Base-by-base conservation (phyloP, 2,113 vertebrate genomes). In the Heterochromis multidens region DNA sequence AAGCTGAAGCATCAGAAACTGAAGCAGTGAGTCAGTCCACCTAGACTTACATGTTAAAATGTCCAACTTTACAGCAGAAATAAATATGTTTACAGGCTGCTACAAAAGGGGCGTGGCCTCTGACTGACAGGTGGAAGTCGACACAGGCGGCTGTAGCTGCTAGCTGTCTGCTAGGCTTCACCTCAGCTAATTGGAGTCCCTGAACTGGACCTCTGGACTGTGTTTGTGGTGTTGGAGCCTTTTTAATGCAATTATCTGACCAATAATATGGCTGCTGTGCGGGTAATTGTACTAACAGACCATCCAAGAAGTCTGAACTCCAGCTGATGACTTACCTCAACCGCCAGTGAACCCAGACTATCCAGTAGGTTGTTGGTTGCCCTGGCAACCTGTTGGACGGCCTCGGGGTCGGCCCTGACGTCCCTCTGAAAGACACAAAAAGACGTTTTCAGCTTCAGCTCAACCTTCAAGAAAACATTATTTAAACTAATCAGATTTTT, bases 281-380 rank as follows among this genome's bases (percentile, higher is more conserved):
- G 46, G 27, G 40, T 65, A 2, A 65, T 65, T 0, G 4, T 65
- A 0, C 62, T 65, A 65, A 65, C 5, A 40, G 23, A n/a, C n/a
- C n/a, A n/a, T n/a, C n/a, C n/a, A n/a, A n/a, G n/a, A 40, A n/a
- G 23, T 70, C 65, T 2, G 25, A 46, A 16, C 40, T 49, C 40
- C 40, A 19, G 37, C 49, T 74, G 23, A 23, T 13, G 10, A 43
- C 95, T 88, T 95, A 98, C 97, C 97, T 98, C 97, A 11, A 96
- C 94, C 13, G 97, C 91, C 58, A 98, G 94, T 0, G 92, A 95
- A 25, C 95, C 94, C 86, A 98, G 3, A 84, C 95, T 97, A 25
- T 95, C 95, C 91, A 95, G 93, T 52, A 98, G 93, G 16, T 90
- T 93, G 90, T 97, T 95, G 77, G 96, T 95, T 4, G 97, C 96